Base-by-base conservation (phyloP, 2,888 invertebrate species). In the Biston betularia region DNA sequence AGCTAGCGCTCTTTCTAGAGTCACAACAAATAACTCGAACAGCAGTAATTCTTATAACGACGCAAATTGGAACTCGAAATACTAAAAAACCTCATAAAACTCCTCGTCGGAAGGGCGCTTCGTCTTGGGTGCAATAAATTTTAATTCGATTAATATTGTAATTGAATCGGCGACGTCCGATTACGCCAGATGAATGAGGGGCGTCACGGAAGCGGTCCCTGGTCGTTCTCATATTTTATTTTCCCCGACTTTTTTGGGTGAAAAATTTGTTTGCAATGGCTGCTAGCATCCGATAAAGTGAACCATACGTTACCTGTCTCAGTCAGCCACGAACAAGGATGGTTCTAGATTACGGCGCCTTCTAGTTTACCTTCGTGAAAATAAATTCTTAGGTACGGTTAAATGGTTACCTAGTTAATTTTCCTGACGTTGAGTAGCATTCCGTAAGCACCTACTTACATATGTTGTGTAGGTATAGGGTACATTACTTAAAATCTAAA, bases 161-260 rank as follows among this genome's bases (percentile, higher is more conserved):
- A 74, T 74, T 74, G 71, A 72, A 70, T 72, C 57, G 67, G 65
- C 60, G 68, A 64, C 70, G 64, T 64, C 68, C 67, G 70, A 72
- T 72, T 70, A 60, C 67, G 69, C 35, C 63, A 68, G 67, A 70
- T 59, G 69, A 71, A 70, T 70, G 65, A 69, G 60, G 63, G 66
- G 63, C 65, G 61, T 69, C 67, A 63, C 57, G 67, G 68, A 64
- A 70, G 63, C 67, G 62, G 58, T 50, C 62, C 42, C 64, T 68
- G 58, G 54, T 50, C 46, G 68, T 52, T 52, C 60, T 48, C 57
- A 65, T 59, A 65, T 63, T 64, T 69, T 68, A 69, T 58, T 63
- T 63, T 57, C 48, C 48, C 44, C 34, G 9, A 57, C 14, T 38
- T 65, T 65, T 65, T 65, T 63, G 52, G 35, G 55, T 65, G 69